Base-by-base conservation (phyloP, 2,113 vertebrate genomes). In the Rhea pennata region DNA sequence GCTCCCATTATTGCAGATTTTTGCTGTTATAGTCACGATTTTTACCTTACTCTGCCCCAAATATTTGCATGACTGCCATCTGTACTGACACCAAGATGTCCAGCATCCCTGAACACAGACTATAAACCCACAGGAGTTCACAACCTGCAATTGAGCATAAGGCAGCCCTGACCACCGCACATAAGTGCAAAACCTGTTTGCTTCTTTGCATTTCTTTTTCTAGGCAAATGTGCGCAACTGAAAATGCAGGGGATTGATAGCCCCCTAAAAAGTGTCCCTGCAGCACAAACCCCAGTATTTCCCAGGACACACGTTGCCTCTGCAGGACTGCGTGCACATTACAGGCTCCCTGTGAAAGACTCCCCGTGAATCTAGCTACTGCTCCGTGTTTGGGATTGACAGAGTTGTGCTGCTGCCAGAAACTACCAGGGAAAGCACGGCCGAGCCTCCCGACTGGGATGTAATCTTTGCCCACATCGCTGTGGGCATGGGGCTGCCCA, bases 21-120 rank as follows among this genome's bases (percentile, higher is more conserved):
- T 65, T 2, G 8, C 76, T 58, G 67, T 16, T 40, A 64, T 56
- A 51, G 33, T 7, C 62, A 54, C 24, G 33, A 7, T 56, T 39
- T 77, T 71, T 67, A 91, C 64, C 69, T 40, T 74, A 36, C 36
- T 59, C 73, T 75, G 66, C 59, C 72, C 85, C 66, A 85, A 69
- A 79, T 62, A 14, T 33, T n/a, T 4, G 3, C 62, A 26, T 56
- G 66, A 54, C 72, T 20, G 26, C 59, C 33, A 40, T 27, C 64
- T 66, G 65, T 40, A 27, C 51, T 9, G 0, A 69, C n/a, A 13
- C 24, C 0, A 0, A 54, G 24, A 42, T 3, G 19, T 2, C 3
- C 69, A 12, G 51, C 54, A 54, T 0, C 24, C 17, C 61, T 7
- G 9, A 64, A 26, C 11, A 9, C 0, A 16, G 61, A 29, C 67